Evolutionary conservation across 2,797 vertebrate genomes (phyloP).

Genomic region (Chloroceryle inda): DNA sequence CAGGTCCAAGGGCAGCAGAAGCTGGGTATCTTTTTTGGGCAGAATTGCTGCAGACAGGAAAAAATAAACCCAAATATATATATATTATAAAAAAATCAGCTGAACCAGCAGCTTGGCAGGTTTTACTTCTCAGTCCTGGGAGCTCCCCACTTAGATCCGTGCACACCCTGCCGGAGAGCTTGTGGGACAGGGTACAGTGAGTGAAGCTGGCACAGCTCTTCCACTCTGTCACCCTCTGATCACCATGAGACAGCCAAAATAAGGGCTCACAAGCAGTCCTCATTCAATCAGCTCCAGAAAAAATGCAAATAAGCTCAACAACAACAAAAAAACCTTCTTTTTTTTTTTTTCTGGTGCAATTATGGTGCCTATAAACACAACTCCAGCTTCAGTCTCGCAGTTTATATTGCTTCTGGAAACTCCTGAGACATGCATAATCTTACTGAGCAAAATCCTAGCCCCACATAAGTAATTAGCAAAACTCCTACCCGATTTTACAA

Average conservation of each 20-base stretch:
- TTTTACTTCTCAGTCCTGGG: not conserved
- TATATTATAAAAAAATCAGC: not conserved
- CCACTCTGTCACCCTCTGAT: constrained; percentile 26
- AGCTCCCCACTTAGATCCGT: not conserved
- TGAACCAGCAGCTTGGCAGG: not conserved
- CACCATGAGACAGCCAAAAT: not conserved
- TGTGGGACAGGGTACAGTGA: not conserved
- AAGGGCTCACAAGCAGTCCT: not conserved
- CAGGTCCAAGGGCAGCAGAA: not conserved
- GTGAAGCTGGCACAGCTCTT: constrained; percentile 15
- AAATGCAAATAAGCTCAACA: constrained; percentile 44
- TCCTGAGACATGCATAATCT: constrained; percentile 1
- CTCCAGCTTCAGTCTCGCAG: not conserved
- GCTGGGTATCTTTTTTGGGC: not conserved
- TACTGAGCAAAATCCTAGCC: constrained; percentile 16
- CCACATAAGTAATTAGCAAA: constrained; percentile 35
- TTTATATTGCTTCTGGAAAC: constrained; percentile 33
- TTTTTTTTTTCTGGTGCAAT: not conserved
- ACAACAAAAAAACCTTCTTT: not conserved
- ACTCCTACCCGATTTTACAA: not conserved
- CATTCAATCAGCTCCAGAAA: constrained; percentile 17
- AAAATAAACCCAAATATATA: not conserved
- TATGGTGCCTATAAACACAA: constrained; percentile 16
- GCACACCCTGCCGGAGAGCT: not conserved
- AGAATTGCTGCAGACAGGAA: not conserved